Evolutionary conservation across 2,888 invertebrate species (phyloP).

Genomic region (Dicranocentrus wangi): DNA sequence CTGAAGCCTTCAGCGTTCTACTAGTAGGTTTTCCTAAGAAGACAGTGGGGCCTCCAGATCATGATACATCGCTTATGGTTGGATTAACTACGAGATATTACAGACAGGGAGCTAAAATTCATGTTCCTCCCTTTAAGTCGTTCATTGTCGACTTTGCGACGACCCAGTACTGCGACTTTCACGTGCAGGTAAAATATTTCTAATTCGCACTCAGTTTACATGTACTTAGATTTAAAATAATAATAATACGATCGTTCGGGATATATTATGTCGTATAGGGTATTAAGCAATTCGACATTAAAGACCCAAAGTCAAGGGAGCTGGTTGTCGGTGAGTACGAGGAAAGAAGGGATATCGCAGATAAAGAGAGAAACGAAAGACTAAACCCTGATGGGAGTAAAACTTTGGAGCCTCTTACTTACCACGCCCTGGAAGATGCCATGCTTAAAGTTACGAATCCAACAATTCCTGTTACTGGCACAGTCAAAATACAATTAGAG

Average conservation of each 20-base stretch:
- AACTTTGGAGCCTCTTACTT: background rate
- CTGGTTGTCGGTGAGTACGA: background rate
- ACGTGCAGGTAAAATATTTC: background rate
- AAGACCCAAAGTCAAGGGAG: background rate
- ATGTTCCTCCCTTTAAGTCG: background rate
- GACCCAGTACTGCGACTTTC: slow-evolving; percentile 30
- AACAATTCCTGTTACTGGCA: background rate
- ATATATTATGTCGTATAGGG: background rate
- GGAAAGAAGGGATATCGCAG: background rate
- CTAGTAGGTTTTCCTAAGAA: slow-evolving; percentile 42
- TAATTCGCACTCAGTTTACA: background rate
- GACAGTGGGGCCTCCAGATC: background rate
- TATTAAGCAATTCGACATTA: background rate
- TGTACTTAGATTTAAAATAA: background rate
- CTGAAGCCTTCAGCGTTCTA: slow-evolving; percentile 63
- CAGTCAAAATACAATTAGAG: background rate
- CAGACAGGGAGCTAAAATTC: slow-evolving; percentile 10
- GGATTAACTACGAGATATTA: slow-evolving; percentile 23
- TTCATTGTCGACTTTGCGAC: slow-evolving; percentile 62
- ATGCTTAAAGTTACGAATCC: background rate
- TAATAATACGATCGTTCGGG: too few relatives aligned
- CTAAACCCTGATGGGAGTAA: background rate
- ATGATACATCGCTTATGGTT: slow-evolving; percentile 31
- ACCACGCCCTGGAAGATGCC: background rate
- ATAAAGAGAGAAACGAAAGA: background rate